These are phyloP conservation scores for Brachynemurus nebulosus DNA, from an alignment of 2,888 invertebrate species.

Conservation along the genomic window DNA sequence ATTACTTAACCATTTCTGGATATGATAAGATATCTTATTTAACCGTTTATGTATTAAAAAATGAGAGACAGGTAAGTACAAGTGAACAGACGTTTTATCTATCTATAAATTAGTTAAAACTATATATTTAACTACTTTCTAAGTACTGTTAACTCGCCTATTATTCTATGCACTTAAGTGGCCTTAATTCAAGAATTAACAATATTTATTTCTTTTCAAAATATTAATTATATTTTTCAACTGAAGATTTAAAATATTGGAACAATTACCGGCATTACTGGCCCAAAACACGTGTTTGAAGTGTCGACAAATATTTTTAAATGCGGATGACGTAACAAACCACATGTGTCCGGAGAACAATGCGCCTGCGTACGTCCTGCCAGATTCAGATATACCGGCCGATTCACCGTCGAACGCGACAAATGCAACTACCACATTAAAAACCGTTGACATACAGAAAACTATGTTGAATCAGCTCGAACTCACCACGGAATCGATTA, in stretches of 20 bases:
- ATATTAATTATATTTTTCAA: too few relatives aligned
- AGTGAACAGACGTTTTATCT: too few relatives aligned
- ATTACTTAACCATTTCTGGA: too few relatives aligned
- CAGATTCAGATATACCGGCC: constrained; percentile 3
- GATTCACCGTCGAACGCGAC: background rate
- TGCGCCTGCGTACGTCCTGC: background rate
- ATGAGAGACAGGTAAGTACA: too few relatives aligned
- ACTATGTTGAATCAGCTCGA: background rate
- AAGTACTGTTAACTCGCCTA: too few relatives aligned
- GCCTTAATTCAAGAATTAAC: too few relatives aligned
- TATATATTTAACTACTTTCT: too few relatives aligned
- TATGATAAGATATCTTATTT: too few relatives aligned
- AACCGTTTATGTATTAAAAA: too few relatives aligned
- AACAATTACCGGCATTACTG: constrained; percentile 6
- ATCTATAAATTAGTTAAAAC: too few relatives aligned
- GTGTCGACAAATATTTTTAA: constrained; percentile 7
- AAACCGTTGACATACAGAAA: background rate
- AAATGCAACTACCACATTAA: background rate
- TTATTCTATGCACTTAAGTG: too few relatives aligned
- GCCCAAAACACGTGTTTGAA: constrained; percentile 9
- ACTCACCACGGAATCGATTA: background rate
- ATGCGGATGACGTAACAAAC: constrained; percentile 4
- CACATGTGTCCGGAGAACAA: background rate
- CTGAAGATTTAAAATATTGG: constrained; percentile 8
- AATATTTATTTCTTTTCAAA: too few relatives aligned